These are phyloP conservation scores for Microcebus ravelobensis DNA, from an alignment of 2,113 vertebrate genomes.

Conservation along the genomic window DNA sequence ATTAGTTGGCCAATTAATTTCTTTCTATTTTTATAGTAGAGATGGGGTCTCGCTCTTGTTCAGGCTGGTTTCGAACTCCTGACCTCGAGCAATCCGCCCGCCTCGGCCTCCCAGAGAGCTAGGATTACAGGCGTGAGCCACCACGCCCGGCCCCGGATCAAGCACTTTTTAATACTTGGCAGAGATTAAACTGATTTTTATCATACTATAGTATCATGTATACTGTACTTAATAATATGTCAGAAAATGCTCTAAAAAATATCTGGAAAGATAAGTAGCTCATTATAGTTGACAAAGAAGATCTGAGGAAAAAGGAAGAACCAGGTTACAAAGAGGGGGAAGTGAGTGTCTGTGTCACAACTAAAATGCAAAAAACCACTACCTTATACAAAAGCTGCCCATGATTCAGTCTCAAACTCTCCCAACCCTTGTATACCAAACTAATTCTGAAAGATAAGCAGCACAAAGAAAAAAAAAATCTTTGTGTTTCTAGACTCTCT, in stretches of 20 bases:
- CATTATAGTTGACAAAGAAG: background rate
- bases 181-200: conserved; percentile 28
- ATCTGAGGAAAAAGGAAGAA: conserved; percentile 57
- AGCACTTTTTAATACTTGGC: background rate
- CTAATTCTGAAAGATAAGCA: background rate
- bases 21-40: too few relatives aligned
- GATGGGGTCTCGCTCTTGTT: too few relatives aligned
- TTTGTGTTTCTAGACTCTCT: background rate
- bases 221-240: background rate
- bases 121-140: too few relatives aligned
- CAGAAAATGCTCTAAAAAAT: background rate
- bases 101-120: too few relatives aligned
- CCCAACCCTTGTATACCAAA: background rate
- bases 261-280: background rate
- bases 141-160: too few relatives aligned
- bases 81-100: too few relatives aligned
- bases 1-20: too few relatives aligned
- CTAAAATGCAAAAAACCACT: background rate
- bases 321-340: background rate
- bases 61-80: too few relatives aligned
- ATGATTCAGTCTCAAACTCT: background rate
- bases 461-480: background rate
- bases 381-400: background rate
- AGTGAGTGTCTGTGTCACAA: conserved; percentile 51
- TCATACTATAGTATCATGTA: background rate